Percentiles rank a stretch among this genome's conserved stretches.
Conservation (phyloP, 2,797 vertebrate genomes). For the Chlorospingus flavigularis region DNA sequence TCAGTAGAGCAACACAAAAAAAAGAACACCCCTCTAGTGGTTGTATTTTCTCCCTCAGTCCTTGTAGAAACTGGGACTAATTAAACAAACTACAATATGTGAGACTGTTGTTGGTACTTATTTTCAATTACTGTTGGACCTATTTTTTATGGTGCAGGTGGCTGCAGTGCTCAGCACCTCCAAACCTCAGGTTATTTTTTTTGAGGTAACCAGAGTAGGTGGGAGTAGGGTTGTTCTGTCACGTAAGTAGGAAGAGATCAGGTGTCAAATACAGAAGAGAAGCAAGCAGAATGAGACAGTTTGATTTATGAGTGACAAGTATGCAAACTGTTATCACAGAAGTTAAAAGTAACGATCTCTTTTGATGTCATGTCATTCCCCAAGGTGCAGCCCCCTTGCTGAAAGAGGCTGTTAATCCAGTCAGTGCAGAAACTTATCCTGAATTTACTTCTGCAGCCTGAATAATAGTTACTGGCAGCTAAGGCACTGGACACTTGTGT, state of each 20-base stretch:
- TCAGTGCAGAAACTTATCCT: background rate
- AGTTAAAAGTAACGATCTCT: background rate
- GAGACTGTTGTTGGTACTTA: background rate
- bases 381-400: background rate
- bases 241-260: background rate
- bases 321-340: conserved; percentile 17
- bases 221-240: background rate
- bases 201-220: background rate
- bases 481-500: background rate
- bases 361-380: background rate
- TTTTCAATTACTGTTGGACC: background rate
- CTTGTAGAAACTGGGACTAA: background rate
- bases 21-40: background rate
- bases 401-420: background rate
- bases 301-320: conserved; percentile 39
- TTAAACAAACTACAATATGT: background rate
- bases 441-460: background rate
- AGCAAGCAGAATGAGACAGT: background rate
- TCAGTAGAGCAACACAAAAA: background rate
- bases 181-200: background rate
- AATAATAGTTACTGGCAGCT: background rate
- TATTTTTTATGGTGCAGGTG: background rate
- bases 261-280: background rate
- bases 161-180: background rate
- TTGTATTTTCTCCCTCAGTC: background rate